phyloP scores from a whole-genome alignment of 2,888 invertebrate genomes.

The Yponomeuta malinellus region DNA sequence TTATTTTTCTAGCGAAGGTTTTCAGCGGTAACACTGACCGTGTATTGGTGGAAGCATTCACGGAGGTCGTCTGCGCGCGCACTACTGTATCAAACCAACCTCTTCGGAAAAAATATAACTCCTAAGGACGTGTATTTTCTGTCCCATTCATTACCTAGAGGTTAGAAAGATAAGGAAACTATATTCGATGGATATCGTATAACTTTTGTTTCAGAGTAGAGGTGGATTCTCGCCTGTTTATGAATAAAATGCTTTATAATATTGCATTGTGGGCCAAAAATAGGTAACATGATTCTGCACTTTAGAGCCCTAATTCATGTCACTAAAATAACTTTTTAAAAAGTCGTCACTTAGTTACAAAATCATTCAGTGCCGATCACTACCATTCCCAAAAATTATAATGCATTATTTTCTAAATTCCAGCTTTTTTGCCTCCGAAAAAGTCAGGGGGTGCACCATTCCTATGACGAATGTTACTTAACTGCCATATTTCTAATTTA shows the following conservation, averaged over 20 bases:
- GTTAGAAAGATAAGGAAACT: not conserved
- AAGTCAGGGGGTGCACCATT: slow-evolving; percentile 3
- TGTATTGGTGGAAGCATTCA: not conserved
- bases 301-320: no score
- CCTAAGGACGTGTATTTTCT: not conserved
- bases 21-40: not conserved
- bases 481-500: slow-evolving; percentile 73
- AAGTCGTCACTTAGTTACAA: not conserved
- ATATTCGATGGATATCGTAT: not conserved
- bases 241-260: not conserved
- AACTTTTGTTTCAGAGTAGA: not conserved
- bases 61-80: slow-evolving; percentile 16
- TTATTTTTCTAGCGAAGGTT: not conserved
- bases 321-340: no score
- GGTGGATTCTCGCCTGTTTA: not conserved
- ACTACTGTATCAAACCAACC: slow-evolving; percentile 11
- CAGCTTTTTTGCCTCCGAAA: not conserved
- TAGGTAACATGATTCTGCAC: not conserved
- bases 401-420: not conserved
- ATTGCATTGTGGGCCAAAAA: not conserved
- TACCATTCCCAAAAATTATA: not conserved
- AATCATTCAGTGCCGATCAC: not conserved
- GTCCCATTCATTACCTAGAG: not conserved
- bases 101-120: not conserved
- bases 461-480: slow-evolving; percentile 64